Conservation (phyloP, 2,797 vertebrate species). For the Acropternis orthonyx region DNA sequence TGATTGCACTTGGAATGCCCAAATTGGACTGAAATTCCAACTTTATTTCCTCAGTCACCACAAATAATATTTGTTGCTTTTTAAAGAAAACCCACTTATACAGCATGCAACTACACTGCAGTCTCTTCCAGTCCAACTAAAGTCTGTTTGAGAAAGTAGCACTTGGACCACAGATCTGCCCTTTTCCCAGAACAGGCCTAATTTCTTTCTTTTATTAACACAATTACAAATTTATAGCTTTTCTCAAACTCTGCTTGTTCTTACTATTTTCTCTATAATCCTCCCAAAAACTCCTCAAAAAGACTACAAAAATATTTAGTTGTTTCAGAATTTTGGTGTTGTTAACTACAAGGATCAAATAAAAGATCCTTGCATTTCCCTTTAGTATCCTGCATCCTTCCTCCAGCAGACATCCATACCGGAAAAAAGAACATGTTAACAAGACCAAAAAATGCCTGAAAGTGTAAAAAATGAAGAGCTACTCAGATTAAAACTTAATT, state of each 20-base stretch:
- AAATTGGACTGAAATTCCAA: background rate
- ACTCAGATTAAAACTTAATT: background rate
- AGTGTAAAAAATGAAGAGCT: background rate
- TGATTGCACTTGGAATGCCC: background rate
- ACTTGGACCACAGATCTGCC: background rate
- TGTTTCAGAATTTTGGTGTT: background rate
- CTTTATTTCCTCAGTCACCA: background rate
- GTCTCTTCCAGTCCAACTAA: background rate
- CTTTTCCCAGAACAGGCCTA: background rate
- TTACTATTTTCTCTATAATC: background rate
- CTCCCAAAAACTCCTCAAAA: background rate
- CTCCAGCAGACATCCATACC: background rate
- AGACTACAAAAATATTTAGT: background rate
- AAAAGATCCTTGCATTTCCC: background rate
- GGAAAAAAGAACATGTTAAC: background rate
- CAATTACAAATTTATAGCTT: background rate
- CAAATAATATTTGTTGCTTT: background rate
- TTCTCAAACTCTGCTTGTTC: background rate
- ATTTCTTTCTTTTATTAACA: background rate
- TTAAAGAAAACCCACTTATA: background rate
- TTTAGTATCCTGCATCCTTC: background rate
- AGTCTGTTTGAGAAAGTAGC: background rate
- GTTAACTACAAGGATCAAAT: background rate
- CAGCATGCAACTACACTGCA: background rate
- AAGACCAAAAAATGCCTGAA: background rate